Percentiles rank a stretch among this genome's conserved stretches.
Evolutionary conservation across 2,888 invertebrate genomes (phyloP).

Genomic region (Thysanoteuthis rhombus): DNA sequence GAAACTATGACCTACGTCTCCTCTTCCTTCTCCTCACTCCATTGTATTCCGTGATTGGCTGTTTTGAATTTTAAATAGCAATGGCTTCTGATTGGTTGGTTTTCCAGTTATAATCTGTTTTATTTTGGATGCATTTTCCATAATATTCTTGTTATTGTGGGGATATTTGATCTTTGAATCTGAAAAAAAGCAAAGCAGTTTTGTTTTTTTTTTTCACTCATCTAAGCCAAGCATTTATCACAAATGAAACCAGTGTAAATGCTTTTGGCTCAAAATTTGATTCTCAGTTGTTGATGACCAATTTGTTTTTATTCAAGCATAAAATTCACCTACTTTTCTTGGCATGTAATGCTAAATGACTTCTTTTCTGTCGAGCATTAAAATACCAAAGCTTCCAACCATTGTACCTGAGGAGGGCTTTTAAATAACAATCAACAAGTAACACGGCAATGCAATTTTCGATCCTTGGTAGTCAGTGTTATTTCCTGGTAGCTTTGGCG

Average conservation of each 20-base stretch:
- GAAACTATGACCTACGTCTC: neutral
- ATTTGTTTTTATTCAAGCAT: neutral
- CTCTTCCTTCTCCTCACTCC: neutral
- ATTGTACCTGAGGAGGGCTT: too few species aligned
- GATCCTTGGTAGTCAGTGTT: too few species aligned
- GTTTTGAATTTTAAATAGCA: neutral
- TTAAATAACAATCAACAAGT: too few species aligned
- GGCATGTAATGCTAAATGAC: neutral
- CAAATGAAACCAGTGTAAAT: neutral
- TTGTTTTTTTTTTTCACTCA: neutral
- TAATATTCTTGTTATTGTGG: neutral
- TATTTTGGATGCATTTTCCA: too few species aligned
- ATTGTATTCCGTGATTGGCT: neutral
- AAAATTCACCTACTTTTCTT: neutral
- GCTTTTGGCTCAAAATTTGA: neutral
- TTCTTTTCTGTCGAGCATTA: neutral
- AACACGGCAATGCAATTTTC: too few species aligned
- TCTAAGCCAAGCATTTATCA: neutral
- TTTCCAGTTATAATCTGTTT: neutral
- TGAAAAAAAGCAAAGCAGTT: too few species aligned
- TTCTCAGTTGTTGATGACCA: neutral
- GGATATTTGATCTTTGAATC: too few species aligned
- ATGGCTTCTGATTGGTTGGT: neutral
- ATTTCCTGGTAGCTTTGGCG: too few species aligned
- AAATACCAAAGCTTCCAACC: neutral